Evolutionary conservation across 2,113 vertebrate genomes (phyloP).

Genomic region (Bujurquina vittata): DNA sequence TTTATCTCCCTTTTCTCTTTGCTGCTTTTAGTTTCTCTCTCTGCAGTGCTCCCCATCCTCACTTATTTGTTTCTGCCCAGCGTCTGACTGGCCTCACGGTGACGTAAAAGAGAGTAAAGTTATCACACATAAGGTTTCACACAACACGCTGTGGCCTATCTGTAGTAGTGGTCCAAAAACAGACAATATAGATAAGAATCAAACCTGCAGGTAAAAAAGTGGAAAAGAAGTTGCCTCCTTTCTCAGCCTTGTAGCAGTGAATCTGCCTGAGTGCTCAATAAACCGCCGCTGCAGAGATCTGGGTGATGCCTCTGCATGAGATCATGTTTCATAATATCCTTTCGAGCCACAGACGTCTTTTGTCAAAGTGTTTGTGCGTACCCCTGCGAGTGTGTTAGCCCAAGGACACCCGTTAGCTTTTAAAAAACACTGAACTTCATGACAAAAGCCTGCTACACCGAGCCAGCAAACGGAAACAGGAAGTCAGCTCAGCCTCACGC

Average conservation of each 20-base stretch:
- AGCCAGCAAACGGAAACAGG: conserved; percentile 72
- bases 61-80: not conserved
- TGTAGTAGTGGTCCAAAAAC: not conserved
- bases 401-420: conserved; percentile 50
- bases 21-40: conserved; percentile 27
- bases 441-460: conserved; percentile 70
- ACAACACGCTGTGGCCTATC: not conserved
- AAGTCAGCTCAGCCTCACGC: conserved; percentile 57
- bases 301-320: conserved; percentile 43
- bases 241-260: conserved; percentile 12
- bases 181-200: not conserved
- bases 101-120: not conserved
- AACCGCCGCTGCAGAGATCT: conserved; percentile 27
- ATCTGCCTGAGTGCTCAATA: conserved; percentile 13
- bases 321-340: conserved; percentile 48
- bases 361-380: not conserved
- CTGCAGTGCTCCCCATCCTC: not conserved
- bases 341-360: conserved; percentile 7
- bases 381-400: conserved; percentile 6
- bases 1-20: not conserved
- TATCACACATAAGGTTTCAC: not conserved
- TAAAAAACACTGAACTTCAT: conserved; percentile 25
- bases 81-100: not conserved
- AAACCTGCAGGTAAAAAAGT: conserved; percentile 59
- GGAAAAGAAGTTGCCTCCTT: conserved; percentile 15